These are phyloP conservation scores for Latrodectus elegans DNA, from an alignment of 2,888 invertebrate genomes.

Conservation along the genomic window DNA sequence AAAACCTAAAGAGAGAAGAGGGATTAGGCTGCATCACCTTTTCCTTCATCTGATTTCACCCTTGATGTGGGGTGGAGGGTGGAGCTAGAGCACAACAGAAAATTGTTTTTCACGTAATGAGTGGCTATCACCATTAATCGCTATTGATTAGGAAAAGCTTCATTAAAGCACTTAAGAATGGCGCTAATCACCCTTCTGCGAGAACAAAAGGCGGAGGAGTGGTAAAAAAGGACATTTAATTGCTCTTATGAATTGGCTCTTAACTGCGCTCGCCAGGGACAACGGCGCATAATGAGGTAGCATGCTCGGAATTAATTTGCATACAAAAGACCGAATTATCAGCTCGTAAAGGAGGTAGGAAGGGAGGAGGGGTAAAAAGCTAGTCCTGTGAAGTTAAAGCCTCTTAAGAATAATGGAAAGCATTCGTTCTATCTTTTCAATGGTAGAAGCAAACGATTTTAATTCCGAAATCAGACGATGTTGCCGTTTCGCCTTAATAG, in stretches of 20 bases:
- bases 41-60: neutral
- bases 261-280: conserved; percentile 50
- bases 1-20: no score
- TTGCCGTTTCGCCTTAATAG: conserved; percentile 39
- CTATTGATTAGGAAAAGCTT: conserved; percentile 24
- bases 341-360: conserved; percentile 49
- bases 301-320: conserved; percentile 62
- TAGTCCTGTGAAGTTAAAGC: neutral
- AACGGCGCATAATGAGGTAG: conserved; percentile 52
- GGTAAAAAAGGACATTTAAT: conserved; percentile 48
- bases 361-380: conserved; percentile 22
- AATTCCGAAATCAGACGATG: conserved; percentile 33
- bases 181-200: conserved; percentile 1
- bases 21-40: no score
- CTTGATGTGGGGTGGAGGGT: neutral
- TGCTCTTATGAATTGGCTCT: conserved; percentile 59
- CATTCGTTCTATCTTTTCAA: neutral
- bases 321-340: conserved; percentile 67
- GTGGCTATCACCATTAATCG: conserved; percentile 41
- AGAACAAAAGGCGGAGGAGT: conserved; percentile 7
- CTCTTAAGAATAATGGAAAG: conserved; percentile 14
- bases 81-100: neutral
- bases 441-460: conserved; percentile 20
- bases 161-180: conserved; percentile 1
- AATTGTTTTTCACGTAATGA: conserved; percentile 19